A percentile compares a stretch with the other conserved stretches of the same genome.
Conservation (phyloP, 2,113 vertebrate genomes). For the Bujurquina vittata region DNA sequence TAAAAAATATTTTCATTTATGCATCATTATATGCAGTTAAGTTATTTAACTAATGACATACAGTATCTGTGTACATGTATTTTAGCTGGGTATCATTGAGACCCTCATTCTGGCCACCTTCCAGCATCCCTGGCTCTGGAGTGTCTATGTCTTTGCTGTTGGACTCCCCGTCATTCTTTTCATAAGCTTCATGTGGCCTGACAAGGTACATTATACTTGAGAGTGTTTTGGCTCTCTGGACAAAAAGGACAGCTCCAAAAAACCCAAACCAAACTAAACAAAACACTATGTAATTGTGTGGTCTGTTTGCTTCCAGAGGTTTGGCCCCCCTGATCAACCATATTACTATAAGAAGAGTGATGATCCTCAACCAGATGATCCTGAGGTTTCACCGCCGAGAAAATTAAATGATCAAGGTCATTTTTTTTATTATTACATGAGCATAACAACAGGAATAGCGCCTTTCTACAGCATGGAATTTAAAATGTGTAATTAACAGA, state of each 20-base stretch:
- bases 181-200: slow-evolving; percentile 83
- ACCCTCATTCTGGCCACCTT: slow-evolving; percentile 69
- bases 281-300: slow-evolving; percentile 21
- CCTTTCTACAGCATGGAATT: background rate
- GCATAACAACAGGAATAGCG: background rate
- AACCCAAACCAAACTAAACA: accelerated
- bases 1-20: background rate
- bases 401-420: slow-evolving; percentile 8
- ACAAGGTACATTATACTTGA: slow-evolving; percentile 69
- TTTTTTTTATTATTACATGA: background rate
- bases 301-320: slow-evolving; percentile 67
- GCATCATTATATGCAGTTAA: background rate
- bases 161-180: slow-evolving; percentile 82
- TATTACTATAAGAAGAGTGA: slow-evolving; percentile 84
- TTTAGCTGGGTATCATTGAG: slow-evolving; percentile 72
- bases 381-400: background rate
- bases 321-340: slow-evolving; percentile 78
- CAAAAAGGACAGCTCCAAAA: slow-evolving; percentile 61
- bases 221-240: slow-evolving; percentile 51
- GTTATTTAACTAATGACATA: background rate
- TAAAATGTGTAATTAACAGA: background rate
- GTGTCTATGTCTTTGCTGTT: slow-evolving; percentile 80
- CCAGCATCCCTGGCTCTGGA: slow-evolving; percentile 82
- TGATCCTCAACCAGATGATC: slow-evolving; percentile 73
- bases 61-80: background rate